Base-by-base conservation (phyloP, 2,888 invertebrate species). In the Bombylius discolor region DNA sequence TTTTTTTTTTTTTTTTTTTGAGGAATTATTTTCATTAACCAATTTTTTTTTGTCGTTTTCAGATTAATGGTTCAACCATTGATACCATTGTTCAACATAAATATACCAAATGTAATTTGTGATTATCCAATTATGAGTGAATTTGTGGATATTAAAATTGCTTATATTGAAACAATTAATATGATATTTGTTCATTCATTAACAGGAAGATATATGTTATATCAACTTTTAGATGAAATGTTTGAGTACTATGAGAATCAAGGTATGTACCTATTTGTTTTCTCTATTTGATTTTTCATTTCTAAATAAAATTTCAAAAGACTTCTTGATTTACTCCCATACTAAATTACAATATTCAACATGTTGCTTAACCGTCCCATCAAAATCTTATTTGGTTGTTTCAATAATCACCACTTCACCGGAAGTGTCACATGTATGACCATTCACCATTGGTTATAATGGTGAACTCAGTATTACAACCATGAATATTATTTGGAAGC, bases 11-110 rank as follows among this genome's bases (percentile, higher is more conserved):
- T n/a, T n/a, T n/a, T n/a, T n/a, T n/a, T n/a, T n/a, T n/a, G n/a
- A 6, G 8, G 23, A 14, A 42, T 42, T 53, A 42, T 1, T 49
- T 33, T 47, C 2, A 39, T 44, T 44, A 11, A 44, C 1, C 36
- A 23, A 39, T 39, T 9, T 32, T 55, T 9, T 42, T 50, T 61
- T 57, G 59, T 57, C 60, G 44, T 61, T 75, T 76, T 4, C 69
- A 88, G 88, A 59, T 72, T 88, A 60, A 75, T 82, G 55, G 78
- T 86, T 55, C 81, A 83, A 4, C 71, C 89, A 5, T 85, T 85
- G 65, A 66, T 73, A 65, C 70, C 71, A 42, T 58, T 73, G 31
- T 65, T 72, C 1, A 67, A 66, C 56, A 69, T 70, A 47, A 68
- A 70, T 59, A 64, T 68, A 55, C 62, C 63, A 46, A 66, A 71